Evolutionary conservation across 2,888 invertebrate genomes (phyloP).

Genomic region (Mystacides longicornis): DNA sequence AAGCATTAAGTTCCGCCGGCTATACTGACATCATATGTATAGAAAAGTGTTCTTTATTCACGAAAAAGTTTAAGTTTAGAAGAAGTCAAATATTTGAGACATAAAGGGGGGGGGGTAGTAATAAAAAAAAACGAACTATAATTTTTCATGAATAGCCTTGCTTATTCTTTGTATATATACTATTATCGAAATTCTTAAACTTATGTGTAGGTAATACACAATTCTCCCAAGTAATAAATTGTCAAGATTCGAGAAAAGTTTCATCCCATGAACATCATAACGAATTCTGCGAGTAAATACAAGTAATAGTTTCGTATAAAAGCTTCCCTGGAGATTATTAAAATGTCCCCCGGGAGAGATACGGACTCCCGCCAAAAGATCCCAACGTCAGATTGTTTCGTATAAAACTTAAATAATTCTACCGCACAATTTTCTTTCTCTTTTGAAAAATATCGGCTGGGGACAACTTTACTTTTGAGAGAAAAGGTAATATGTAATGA

Average conservation of each 20-base stretch:
- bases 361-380: conserved; percentile 9
- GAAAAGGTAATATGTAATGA: too few species aligned
- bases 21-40: too few species aligned
- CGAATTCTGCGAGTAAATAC: neutral
- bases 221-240: conserved; percentile 11
- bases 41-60: too few species aligned
- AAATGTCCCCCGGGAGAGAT: conserved; percentile 15
- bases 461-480: neutral
- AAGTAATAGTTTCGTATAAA: conserved; percentile 8
- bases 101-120: too few species aligned
- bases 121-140: too few species aligned
- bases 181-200: too few species aligned
- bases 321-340: conserved; percentile 15
- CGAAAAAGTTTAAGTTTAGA: too few species aligned
- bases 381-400: conserved; percentile 7
- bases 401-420: conserved; percentile 9
- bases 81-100: too few species aligned
- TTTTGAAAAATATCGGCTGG: neutral
- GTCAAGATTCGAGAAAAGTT: conserved; percentile 10
- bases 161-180: too few species aligned
- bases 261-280: conserved; percentile 2
- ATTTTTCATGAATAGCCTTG: too few species aligned
- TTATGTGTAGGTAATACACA: too few species aligned
- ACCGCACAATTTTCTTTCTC: conserved; percentile 1
- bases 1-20: too few species aligned